Evolutionary conservation across 2,113 vertebrate genomes (phyloP).

Genomic region (Serilophus lunatus): DNA sequence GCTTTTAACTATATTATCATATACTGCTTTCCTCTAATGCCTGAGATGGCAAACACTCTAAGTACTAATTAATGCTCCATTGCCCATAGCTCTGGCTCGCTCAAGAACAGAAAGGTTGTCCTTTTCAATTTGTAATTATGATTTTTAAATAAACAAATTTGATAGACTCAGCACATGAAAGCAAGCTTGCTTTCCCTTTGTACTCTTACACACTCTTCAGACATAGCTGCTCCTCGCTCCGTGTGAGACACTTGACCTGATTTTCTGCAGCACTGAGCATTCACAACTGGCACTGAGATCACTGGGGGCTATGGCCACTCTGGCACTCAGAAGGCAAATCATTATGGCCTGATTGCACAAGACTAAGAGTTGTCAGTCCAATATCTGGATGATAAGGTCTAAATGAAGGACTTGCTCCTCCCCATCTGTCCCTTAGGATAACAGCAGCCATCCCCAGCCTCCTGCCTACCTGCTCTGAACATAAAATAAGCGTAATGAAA

Average conservation of each 20-base stretch:
- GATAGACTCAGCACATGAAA: background rate
- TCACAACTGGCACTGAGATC: background rate
- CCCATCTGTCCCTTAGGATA: background rate
- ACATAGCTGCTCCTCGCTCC: background rate
- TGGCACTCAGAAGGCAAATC: background rate
- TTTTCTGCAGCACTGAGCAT: slow-evolving; percentile 57
- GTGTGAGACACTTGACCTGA: slow-evolving; percentile 34
- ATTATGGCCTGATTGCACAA: background rate
- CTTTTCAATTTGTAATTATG: background rate
- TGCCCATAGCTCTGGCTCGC: background rate
- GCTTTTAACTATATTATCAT: background rate
- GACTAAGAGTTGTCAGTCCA: background rate
- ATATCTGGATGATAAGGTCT: background rate
- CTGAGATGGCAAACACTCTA: background rate
- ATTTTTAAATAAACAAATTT: background rate
- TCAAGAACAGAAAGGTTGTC: background rate
- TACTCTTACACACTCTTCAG: background rate
- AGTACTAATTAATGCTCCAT: background rate
- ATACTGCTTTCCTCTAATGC: background rate
- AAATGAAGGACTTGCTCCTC: background rate
- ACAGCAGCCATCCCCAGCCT: background rate
- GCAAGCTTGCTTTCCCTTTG: background rate
- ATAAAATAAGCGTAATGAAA: background rate
- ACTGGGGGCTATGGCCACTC: background rate
- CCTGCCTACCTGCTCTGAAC: background rate